Base-by-base conservation (phyloP, 2,888 invertebrate genomes). In the Epistrophe grossulariae region DNA sequence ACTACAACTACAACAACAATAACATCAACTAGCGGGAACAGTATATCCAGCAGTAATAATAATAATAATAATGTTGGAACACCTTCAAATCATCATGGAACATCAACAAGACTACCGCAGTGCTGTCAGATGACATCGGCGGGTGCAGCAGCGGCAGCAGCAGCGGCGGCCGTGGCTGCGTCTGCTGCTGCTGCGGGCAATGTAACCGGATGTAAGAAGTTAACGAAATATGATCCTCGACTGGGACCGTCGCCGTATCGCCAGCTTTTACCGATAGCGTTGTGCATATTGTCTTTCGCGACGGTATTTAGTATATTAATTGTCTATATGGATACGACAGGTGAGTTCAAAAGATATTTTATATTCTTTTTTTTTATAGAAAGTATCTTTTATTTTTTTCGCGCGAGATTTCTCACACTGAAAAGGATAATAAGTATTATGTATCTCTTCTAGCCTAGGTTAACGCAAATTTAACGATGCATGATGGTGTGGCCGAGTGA, bases 291-390 rank as follows among this genome's bases (percentile, higher is more conserved):
- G 85, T 96, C 96, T 11, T 97, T 97, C 93, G 96, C 96, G 80
- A 96, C 96, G 40, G 97, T 96, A 40, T 96, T 97, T 95, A 96
- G 96, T 13, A 94, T 96, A 90, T 94, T 97, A 88, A 94, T 97
- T 59, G 94, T 97, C 89, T 97, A 96, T 92, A 96, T 96, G 95
- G 96, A 97, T 92, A 96, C 96, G 89, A 96, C 95, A 93, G 96
- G 96, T 96, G 92, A 94, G 92, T 90, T 71, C 1, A 60, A 45
- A 13, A 28, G 19, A 48, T 48, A 28, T 31, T 50, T 52, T 72
- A 24, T 50, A 43, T 72, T 72, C 28, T 50, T 50, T 50, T 73
- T 31, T 57, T 38, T 1, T 5, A 3, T 74, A 38, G 57, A 73
- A 74, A 74, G 74, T 80, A 52, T 80, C 24, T 50, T 68, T 68